Percentiles rank a stretch among this genome's conserved stretches.
phyloP scores from a whole-genome alignment of 1,140 invertebrate species.

The Drosophila azteca region DNA sequence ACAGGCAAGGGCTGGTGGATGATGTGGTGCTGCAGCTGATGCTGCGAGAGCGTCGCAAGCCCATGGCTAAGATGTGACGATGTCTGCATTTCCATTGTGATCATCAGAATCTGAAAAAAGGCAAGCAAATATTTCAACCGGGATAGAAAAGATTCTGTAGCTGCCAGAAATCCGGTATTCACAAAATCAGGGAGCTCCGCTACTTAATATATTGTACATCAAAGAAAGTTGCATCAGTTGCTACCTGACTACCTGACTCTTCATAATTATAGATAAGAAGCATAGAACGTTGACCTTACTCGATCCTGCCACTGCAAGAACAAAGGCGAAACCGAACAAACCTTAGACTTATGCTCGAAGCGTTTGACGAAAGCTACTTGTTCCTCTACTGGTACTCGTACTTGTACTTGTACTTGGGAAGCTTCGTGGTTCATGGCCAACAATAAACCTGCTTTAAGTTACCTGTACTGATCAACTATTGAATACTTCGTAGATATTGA shows the following conservation, averaged over 20 bases:
- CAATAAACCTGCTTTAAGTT: too few species aligned
- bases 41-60: constrained; percentile 58
- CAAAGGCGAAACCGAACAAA: constrained; percentile 2
- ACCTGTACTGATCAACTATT: too few species aligned
- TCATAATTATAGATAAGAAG: constrained; percentile 49
- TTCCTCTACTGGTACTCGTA: too few species aligned
- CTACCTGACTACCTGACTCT: constrained; percentile 5
- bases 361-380: neutral
- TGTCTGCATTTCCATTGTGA: constrained; percentile 81
- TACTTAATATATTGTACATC: constrained; percentile 7
- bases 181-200: constrained; percentile 7
- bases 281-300: neutral
- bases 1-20: constrained; percentile 40
- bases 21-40: constrained; percentile 60
- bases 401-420: too few species aligned
- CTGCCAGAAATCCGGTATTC: constrained; percentile 11
- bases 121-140: constrained; percentile 9
- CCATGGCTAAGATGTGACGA: constrained; percentile 69
- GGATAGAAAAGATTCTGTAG: neutral
- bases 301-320: neutral
- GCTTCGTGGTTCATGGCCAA: too few species aligned
- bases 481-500: too few species aligned
- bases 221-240: neutral
- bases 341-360: constrained; percentile 16
- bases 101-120: constrained; percentile 61